Base-by-base conservation (phyloP, 2,888 invertebrate genomes). In the Carterocephalus palaemon region DNA sequence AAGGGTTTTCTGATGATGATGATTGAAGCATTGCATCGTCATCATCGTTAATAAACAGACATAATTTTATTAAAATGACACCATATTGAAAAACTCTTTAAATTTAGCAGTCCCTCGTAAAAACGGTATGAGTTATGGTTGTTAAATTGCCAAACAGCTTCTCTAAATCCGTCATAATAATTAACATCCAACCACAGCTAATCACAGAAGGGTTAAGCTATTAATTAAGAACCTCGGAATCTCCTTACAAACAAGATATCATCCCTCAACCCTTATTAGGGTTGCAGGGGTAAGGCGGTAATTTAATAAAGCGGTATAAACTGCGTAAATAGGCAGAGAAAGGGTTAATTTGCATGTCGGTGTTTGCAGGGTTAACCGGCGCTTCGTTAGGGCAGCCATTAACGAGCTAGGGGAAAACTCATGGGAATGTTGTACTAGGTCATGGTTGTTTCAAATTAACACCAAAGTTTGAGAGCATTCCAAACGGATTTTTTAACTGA, bases 311-410 rank as follows among this genome's bases (percentile, higher is more conserved):
- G 75, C 75, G 64, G 72, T 82, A 75, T 82, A 81, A 84, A 75
- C 71, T 76, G 71, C 67, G 62, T 75, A 77, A 80, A 82, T 75
- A 75, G 74, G 67, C 80, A 62, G 80, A 62, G 77, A 80, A 85
- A 84, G 86, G 85, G 85, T 84, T 85, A 82, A 85, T 86, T 86
- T 86, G 82, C 86, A 82, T 85, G 81, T 74, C 70, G 72, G 75
- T 66, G 67, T 75, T 75, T 66, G 75, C 73, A 72, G 81, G 82
- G 85, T 81, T 84, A 85, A 86, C 84, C 77, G 75, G 64, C 69
- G 72, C 74, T 82, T 84, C 76, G 82, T 86, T 85, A 85, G 83
- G 83, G 84, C 69, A 67, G 67, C 81, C 84, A 85, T 85, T 85
- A 85, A 74, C 66, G 67, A 54, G 51, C 47, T 28, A 38, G 62